Percentiles rank a stretch among this genome's conserved stretches.
Evolutionary conservation across 2,888 invertebrate species (phyloP).

Genomic region (Parnassius orleans): DNA sequence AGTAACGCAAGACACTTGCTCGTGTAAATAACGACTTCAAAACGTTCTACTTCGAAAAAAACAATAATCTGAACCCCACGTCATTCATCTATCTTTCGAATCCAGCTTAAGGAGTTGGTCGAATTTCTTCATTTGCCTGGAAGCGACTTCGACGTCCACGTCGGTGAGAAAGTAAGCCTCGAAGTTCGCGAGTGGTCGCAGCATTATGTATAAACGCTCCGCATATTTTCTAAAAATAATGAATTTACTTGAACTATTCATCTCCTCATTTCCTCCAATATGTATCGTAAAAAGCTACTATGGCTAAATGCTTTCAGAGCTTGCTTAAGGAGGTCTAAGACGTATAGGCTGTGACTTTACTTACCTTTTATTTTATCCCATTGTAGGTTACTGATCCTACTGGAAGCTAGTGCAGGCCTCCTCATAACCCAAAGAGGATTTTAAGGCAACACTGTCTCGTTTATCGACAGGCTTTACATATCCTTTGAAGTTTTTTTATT

Average conservation of each 20-base stretch:
- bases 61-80: not conserved
- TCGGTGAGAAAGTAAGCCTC: conserved; percentile 75
- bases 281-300: too few relatives aligned
- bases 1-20: not conserved
- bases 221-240: conserved; percentile 70
- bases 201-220: conserved; percentile 76
- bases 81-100: conserved; percentile 45
- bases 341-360: too few relatives aligned
- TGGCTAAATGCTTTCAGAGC: too few relatives aligned
- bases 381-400: too few relatives aligned
- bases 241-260: not conserved
- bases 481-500: too few relatives aligned
- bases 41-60: not conserved
- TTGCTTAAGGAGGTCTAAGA: too few relatives aligned
- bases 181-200: conserved; percentile 75
- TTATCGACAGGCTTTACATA: too few relatives aligned
- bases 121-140: conserved; percentile 69
- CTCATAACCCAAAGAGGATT: too few relatives aligned
- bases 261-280: too few relatives aligned
- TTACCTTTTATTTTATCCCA: too few relatives aligned
- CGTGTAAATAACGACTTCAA: not conserved
- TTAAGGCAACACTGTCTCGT: too few relatives aligned
- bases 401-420: too few relatives aligned
- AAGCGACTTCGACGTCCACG: conserved; percentile 61
- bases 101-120: conserved; percentile 49